These are phyloP conservation scores for Ditylenchus weischeri DNA, from an alignment of 2,888 invertebrate species.

Conservation along the genomic window DNA sequence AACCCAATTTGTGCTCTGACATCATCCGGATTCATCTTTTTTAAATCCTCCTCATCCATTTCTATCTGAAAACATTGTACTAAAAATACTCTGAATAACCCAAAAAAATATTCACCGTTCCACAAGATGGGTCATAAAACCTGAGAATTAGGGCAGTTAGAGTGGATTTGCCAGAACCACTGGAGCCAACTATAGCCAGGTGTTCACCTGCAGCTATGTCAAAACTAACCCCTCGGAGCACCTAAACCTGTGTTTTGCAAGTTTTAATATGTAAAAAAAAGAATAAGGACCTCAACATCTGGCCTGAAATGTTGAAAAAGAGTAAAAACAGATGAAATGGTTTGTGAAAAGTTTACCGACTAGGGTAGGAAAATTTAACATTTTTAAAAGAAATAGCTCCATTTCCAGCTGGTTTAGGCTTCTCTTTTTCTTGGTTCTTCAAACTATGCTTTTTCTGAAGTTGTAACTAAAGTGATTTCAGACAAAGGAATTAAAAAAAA, in stretches of 20 bases:
- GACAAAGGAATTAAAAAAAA: background rate
- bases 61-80: slow-evolving; percentile 39
- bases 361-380: slow-evolving; percentile 80
- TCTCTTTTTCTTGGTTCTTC: background rate
- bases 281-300: slow-evolving; percentile 58
- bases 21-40: slow-evolving; percentile 52
- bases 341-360: slow-evolving; percentile 61
- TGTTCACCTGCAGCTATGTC: slow-evolving; percentile 52
- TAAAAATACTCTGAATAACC: background rate
- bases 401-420: slow-evolving; percentile 17
- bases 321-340: too few relatives aligned
- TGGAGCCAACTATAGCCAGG: slow-evolving; percentile 53
- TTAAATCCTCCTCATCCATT: slow-evolving; percentile 59
- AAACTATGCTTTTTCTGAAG: background rate
- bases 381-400: slow-evolving; percentile 72
- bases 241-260: slow-evolving; percentile 17
- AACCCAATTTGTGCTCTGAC: slow-evolving; percentile 60
- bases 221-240: slow-evolving; percentile 46
- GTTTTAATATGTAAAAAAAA: slow-evolving; percentile 1
- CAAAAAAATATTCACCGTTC: slow-evolving; percentile 38
- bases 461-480: background rate
- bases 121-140: slow-evolving; percentile 52
- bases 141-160: slow-evolving; percentile 52
- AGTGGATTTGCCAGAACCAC: slow-evolving; percentile 56
- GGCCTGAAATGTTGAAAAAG: slow-evolving; percentile 54